Percentiles rank a stretch among this genome's conserved stretches.
Conservation (phyloP, 2,797 vertebrate species). For the Sebastes diploproa region DNA sequence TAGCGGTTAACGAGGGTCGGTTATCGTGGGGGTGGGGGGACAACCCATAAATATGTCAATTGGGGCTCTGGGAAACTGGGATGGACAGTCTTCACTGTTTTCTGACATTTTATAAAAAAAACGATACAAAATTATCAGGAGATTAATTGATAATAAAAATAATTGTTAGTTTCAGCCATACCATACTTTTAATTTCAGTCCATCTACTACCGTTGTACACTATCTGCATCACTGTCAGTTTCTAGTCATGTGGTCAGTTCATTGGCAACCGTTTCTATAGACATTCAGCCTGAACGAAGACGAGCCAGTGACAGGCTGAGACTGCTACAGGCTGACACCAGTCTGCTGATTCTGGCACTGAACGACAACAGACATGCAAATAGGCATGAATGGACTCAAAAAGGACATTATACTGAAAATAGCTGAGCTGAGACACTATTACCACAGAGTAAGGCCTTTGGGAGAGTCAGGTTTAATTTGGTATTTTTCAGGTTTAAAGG, state of each 20-base stretch:
- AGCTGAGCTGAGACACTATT: background rate
- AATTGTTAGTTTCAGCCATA: background rate
- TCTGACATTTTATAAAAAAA: background rate
- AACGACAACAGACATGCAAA: constrained; percentile 24
- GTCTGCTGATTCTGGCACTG: constrained; percentile 26
- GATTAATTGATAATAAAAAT: background rate
- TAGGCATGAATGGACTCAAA: constrained; percentile 16
- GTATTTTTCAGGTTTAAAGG: background rate
- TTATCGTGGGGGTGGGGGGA: too few species aligned
- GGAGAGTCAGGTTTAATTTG: background rate
- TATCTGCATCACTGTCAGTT: background rate
- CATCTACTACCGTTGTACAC: background rate
- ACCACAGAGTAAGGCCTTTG: background rate
- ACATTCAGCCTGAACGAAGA: constrained; percentile 30
- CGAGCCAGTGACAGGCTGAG: constrained; percentile 43
- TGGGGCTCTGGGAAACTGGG: background rate
- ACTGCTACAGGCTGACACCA: constrained; percentile 68
- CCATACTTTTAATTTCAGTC: background rate
- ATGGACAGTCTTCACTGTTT: background rate
- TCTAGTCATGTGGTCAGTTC: constrained; percentile 18
- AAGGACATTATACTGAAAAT: background rate
- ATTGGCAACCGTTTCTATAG: constrained; percentile 1
- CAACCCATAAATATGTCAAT: background rate
- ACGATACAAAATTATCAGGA: background rate
- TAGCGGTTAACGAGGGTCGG: too few species aligned